Percentiles rank a stretch among this genome's conserved stretches.
Evolutionary conservation across 1,140 invertebrate genomes (phyloP).

Genomic region (Philaenus spumarius): DNA sequence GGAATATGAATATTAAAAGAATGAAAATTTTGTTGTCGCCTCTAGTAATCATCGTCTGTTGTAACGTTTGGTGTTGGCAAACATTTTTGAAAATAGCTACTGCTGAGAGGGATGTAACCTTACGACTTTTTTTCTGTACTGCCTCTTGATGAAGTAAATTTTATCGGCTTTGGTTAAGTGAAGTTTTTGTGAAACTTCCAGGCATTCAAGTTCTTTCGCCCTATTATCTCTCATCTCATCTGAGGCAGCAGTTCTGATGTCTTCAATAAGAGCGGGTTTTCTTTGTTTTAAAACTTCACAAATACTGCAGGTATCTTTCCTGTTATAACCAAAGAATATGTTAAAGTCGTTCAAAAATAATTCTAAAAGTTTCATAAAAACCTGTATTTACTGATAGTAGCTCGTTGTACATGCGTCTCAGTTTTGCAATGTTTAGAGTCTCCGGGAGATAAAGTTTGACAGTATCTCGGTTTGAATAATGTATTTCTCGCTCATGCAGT

Average conservation of each 20-base stretch:
- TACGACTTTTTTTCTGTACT: no score
- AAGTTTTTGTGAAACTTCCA: not conserved
- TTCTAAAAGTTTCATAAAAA: conserved; percentile 14
- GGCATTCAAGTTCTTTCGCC: not conserved
- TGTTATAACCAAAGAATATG: conserved; percentile 15
- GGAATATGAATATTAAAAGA: conserved; percentile 23
- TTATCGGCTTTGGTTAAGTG: conserved; percentile 14
- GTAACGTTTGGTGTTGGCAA: conserved; percentile 17
- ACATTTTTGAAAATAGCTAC: conserved; percentile 12
- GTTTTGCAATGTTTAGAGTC: not conserved
- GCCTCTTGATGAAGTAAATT: conserved; percentile 17
- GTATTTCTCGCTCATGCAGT: not conserved
- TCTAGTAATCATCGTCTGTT: conserved; percentile 22
- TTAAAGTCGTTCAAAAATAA: conserved; percentile 17
- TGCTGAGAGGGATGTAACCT: not conserved
- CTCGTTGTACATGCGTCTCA: conserved; percentile 27
- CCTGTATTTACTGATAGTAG: not conserved
- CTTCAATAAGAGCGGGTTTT: not conserved
- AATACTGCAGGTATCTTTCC: conserved; percentile 17
- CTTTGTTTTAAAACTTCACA: not conserved
- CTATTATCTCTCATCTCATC: conserved; percentile 4
- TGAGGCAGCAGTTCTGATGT: not conserved
- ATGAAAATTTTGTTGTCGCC: conserved; percentile 19
- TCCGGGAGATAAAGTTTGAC: not conserved
- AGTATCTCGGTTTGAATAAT: not conserved